Evolutionary conservation across 2,888 invertebrate species (phyloP), one percentile per base, ranked within the genome.

Genomic region (Papilio elwesi): DNA sequence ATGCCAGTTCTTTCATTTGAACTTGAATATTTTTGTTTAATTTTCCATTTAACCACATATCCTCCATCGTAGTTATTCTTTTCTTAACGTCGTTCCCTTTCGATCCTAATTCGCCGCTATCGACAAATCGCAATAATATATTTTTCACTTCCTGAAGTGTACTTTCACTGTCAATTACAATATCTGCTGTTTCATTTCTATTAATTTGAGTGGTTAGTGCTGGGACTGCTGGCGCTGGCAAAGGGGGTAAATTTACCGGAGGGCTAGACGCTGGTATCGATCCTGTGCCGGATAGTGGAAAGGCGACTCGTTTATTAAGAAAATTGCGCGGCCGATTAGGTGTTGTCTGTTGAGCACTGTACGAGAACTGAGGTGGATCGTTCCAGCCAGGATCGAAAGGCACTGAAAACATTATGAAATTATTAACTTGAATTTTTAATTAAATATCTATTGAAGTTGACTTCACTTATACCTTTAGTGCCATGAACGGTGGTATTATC

Each of bases 311-410:
- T 85, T 95, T 95, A 75, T 94, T 95, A 47, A 95, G 83, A 76
- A 92, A 86, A 75, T 90, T 91, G 64, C 92, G 87, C 47, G 93
- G 93, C 74, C 89, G 88, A 75, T 88, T 92, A 6, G 91, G 87
- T 36, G 90, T 87, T 9, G 82, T 80, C 71, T 88, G 85, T 74
- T 91, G 91, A 4, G 88, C 79, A 67, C 89, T 93, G 77, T 93
- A 95, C 0, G 94, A 86, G 71, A 94, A 87, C 74, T 90, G 90
- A 1, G 95, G 95, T 7, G 95, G 95, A 79, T 95, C 95, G 78
- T 95, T 95, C 95, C 95, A 95, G 9, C 95, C 95, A 52, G 94
- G 94, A 79, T 94, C 94, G 76, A 87, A 92, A 11, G 89, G 81
- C 10, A 85, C 93, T 94, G 67, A 87, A 86, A 53, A 49, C 8